Base-by-base conservation (phyloP, 2,888 invertebrate genomes). In the Drosophila silvestris region DNA sequence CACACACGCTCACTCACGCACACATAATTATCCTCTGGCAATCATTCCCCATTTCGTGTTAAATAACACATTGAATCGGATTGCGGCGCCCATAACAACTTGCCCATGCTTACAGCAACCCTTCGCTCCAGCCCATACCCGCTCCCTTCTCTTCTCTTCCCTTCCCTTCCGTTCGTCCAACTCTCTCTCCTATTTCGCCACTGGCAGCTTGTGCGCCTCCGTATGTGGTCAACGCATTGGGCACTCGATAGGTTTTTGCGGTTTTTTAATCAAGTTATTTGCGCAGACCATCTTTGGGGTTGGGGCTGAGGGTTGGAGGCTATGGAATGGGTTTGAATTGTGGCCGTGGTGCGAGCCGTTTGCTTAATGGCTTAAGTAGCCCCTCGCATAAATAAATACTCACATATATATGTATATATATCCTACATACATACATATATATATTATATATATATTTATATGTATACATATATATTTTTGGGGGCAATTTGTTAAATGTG, bases 231-330 rank as follows among this genome's bases (percentile, higher is more conserved):
- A 83, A 73, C 79, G 83, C 72, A 83, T 81, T 83, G 82, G 79
- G 76, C 79, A 72, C 77, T 84, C 91, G 78, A 88, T 90, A 83
- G 91, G 88, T 90, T 88, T 88, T 83, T 88, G 91, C 91, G 88
- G 88, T 88, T 88, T 90, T 88, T 88, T 88, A 90, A 88, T 88
- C 88, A 90, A 88, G 88, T 90, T 88, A 87, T 90, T 88, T 89
- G 75, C 72, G 71, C 84, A 77, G 62, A 68, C 57, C 63, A 76
- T 74, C 74, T 78, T 77, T 50, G 33, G 52, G 39, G 54, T 16
- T 47, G 56, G 39, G 52, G 56, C 28, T 51, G 52, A 44, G 58
- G 41, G 32, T 12, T 33, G 26, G 41, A 0, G 16, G 51, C 32
- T 50, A 3, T 26, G 32, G 28, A 2, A 10, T 39, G 39, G 56